Percentiles rank a stretch among this genome's conserved stretches.
phyloP scores from a whole-genome alignment of 2,113 vertebrate genomes.

The Heterochromis multidens region DNA sequence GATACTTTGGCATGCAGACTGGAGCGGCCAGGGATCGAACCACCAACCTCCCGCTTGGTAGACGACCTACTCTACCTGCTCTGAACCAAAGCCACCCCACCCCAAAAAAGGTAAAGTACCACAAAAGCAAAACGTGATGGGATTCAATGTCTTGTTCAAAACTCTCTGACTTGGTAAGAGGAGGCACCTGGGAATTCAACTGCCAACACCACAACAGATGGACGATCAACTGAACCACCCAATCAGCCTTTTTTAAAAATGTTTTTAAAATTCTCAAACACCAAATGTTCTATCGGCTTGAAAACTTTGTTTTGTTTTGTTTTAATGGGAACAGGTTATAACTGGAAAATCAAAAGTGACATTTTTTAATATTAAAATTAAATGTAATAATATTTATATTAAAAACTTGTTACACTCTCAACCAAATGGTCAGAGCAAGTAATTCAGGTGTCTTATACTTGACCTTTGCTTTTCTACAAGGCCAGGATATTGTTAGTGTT shows the following conservation, averaged over 20 bases:
- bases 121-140: neutral
- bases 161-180: too few species aligned
- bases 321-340: neutral
- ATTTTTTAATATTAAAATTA: neutral
- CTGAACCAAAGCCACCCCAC: too few species aligned
- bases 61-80: too few species aligned
- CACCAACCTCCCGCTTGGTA: too few species aligned
- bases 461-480: neutral
- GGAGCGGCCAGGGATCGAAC: too few species aligned
- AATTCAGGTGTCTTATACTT: neutral
- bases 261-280: neutral
- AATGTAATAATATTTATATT: neutral
- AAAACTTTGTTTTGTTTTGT: neutral
- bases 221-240: too few species aligned
- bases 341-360: neutral
- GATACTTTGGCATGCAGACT: too few species aligned
- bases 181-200: neutral
- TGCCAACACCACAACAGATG: neutral
- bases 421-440: neutral
- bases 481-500: neutral
- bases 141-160: neutral
- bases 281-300: neutral
- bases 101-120: neutral
- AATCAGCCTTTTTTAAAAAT: too few species aligned
- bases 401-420: neutral